Base-by-base conservation (phyloP, 1,140 invertebrate species). In the Monomorium pharaonis region DNA sequence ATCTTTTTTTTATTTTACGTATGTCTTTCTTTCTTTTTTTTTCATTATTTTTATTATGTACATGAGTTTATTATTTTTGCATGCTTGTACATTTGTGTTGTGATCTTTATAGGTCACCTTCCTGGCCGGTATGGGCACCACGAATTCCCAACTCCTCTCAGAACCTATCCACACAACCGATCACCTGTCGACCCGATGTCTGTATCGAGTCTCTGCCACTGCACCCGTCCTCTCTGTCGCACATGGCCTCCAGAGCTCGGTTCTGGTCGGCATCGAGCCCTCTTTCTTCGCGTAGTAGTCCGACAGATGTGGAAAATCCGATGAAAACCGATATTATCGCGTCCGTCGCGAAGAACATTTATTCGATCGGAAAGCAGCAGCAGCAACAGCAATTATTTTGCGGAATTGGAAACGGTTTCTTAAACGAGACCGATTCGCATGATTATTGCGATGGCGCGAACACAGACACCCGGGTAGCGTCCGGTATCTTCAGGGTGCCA, bases 51-150 rank as follows among this genome's bases (percentile, higher is more conserved):
- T 74, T n/a, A n/a, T n/a, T 75, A 85, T 91, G 37, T 89, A 85
- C 44, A 58, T 85, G 75, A 90, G 84, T 90, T 93, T 91, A 92
- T 93, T 84, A 92, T 93, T 93, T 93, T 91, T 94, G 93, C 93
- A 94, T 95, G 94, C 94, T 91, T 93, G 88, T 92, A 91, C 88
- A 92, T 93, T 94, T 94, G 91, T 94, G 93, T 95, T 94, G 92
- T 94, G 90, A 94, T 94, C 89, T 94, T 95, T 95, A 92, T 95
- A 96, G 95, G 95, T 96, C 95, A 91, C 96, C 96, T 74, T 96
- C 95, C 75, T 96, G 96, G 95, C 95, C 96, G 91, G 94, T 96
- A 88, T 96, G 95, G 95, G 95, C 95, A 70, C 95, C 95, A 86
- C 95, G 94, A 77, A 93, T 95, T 65, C 94, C 94, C 77, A 94